phyloP scores from a whole-genome alignment of 2,888 invertebrate genomes.

The Thera britannica region DNA sequence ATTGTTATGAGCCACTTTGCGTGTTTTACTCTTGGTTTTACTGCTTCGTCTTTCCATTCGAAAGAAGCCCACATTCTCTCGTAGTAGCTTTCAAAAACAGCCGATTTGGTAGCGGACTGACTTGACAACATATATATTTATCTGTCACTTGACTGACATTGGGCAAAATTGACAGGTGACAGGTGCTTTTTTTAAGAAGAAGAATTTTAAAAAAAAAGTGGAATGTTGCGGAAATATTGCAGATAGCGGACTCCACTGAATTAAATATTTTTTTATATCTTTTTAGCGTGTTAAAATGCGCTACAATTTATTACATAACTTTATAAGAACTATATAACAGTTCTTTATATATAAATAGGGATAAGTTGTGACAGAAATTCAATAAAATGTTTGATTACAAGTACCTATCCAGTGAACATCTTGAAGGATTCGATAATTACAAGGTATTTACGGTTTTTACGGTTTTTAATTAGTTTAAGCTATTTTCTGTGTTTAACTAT shows the following conservation, averaged over 20 bases:
- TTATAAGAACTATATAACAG: constrained; percentile 10
- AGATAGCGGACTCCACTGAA: background rate
- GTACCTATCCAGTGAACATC: constrained; percentile 93
- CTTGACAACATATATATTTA: no score
- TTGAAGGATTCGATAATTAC: constrained; percentile 97
- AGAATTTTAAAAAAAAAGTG: no score
- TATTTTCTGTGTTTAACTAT: background rate
- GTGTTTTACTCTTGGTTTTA: no score
- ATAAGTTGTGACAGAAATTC: constrained; percentile 38
- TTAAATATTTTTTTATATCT: background rate
- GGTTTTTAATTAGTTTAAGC: background rate
- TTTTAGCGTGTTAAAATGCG: constrained; percentile 8
- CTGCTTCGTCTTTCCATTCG: no score
- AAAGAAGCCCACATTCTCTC: no score
- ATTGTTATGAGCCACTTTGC: no score
- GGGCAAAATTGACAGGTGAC: no score
- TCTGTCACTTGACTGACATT: no score
- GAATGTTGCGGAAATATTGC: constrained; percentile 2
- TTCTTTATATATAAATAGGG: constrained; percentile 4
- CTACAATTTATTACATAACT: constrained; percentile 3
- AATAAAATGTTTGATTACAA: constrained; percentile 86
- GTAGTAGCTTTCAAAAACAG: no score
- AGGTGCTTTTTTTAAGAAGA: no score
- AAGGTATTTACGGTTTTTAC: constrained; percentile 85
- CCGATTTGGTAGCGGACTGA: no score